phyloP scores from a whole-genome alignment of 2,888 invertebrate genomes.

The Ctenicera cuprea region DNA sequence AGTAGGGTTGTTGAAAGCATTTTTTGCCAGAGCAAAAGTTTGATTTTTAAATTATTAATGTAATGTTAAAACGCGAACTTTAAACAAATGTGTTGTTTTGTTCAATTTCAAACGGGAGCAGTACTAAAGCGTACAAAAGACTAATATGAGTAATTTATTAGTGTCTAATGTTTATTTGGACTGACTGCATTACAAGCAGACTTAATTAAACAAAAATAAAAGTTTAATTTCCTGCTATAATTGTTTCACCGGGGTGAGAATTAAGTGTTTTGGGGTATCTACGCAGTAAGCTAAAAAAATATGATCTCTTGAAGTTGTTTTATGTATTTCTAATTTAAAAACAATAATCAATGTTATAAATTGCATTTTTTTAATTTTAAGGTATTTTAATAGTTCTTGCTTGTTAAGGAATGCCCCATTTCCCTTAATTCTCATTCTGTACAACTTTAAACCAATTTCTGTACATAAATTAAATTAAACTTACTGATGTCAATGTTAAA shows the following conservation, averaged over 20 bases:
- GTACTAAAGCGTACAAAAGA: background rate
- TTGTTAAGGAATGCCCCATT: too few relatives aligned
- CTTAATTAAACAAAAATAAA: background rate
- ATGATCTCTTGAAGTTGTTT: too few relatives aligned
- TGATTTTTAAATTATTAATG: conserved; percentile 7
- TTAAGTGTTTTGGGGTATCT: background rate
- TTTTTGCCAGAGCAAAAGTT: conserved; percentile 8
- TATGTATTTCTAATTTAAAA: too few relatives aligned
- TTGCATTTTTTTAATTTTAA: too few relatives aligned
- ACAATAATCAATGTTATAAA: too few relatives aligned
- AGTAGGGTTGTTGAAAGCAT: background rate
- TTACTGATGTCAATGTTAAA: conserved; percentile 9
- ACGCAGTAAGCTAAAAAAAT: too few relatives aligned
- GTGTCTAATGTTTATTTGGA: conserved; percentile 3
- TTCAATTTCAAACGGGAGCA: background rate
- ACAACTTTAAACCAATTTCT: background rate
- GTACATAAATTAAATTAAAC: conserved; percentile 10
- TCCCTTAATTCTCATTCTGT: too few relatives aligned
- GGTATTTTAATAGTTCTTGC: too few relatives aligned
- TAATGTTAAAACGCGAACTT: background rate
- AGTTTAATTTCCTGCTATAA: conserved; percentile 10
- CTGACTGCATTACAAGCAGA: conserved; percentile 12
- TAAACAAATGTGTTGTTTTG: background rate
- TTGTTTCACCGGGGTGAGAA: conserved; percentile 5
- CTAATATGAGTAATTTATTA: conserved; percentile 6